phyloP scores from a whole-genome alignment of 2,113 vertebrate genomes.

The Deroptyus accipitrinus region DNA sequence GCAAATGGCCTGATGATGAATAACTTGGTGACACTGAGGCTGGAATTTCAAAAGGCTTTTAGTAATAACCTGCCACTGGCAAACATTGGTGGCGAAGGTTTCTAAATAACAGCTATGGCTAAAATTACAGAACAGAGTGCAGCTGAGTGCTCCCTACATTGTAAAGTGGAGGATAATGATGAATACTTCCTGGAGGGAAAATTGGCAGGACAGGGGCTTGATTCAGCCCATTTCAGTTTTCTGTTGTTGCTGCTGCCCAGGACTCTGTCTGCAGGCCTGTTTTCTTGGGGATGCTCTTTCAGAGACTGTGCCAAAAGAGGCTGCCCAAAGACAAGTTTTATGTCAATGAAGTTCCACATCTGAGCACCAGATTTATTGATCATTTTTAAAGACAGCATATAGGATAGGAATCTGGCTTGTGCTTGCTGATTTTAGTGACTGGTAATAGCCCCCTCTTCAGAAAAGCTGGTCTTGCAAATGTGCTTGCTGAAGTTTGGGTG shows the following conservation, averaged over 20 bases:
- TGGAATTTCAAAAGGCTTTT: neutral
- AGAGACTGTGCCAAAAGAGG: neutral
- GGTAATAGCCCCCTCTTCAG: neutral
- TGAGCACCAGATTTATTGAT: neutral
- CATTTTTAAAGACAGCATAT: neutral
- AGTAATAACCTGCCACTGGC: neutral
- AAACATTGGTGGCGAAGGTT: neutral
- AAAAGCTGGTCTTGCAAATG: neutral
- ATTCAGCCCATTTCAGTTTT: neutral
- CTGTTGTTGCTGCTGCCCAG: neutral
- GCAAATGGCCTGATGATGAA: neutral
- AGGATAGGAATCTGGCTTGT: neutral
- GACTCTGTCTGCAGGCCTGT: neutral
- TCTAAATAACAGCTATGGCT: neutral
- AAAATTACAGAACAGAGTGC: neutral
- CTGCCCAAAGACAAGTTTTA: neutral
- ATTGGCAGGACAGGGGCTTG: neutral
- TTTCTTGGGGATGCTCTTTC: neutral
- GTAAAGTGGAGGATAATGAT: neutral
- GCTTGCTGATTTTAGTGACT: rapidly evolving
- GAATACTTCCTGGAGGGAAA: neutral
- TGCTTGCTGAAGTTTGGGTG: neutral
- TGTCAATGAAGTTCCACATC: neutral
- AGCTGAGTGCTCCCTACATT: neutral
- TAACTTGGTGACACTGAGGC: rapidly evolving